Conservation (phyloP, 2,888 invertebrate species). For the Heliconius aoede region DNA sequence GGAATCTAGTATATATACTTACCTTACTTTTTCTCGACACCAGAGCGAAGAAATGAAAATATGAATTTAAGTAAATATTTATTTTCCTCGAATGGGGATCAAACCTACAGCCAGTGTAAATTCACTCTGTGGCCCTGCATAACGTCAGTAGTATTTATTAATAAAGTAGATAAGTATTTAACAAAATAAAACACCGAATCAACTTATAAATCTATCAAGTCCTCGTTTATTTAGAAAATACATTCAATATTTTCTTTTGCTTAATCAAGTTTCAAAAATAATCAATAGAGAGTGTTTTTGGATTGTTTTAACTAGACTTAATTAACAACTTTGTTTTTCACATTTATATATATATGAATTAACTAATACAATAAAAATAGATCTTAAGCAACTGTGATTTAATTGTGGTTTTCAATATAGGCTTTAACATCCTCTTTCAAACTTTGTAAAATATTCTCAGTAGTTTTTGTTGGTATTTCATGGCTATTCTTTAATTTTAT, state of each 20-base stretch:
- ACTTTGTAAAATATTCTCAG: conserved; percentile 47
- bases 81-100: too few relatives aligned
- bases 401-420: conserved; percentile 47
- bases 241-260: background rate
- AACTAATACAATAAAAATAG: background rate
- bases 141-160: too few relatives aligned
- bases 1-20: too few relatives aligned
- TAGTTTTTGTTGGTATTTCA: background rate
- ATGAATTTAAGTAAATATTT: too few relatives aligned
- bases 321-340: too few relatives aligned
- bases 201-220: background rate
- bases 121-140: too few relatives aligned
- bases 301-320: too few relatives aligned
- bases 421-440: conserved; percentile 56
- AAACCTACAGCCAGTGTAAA: too few relatives aligned
- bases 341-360: too few relatives aligned
- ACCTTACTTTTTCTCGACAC: too few relatives aligned
- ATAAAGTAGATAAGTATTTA: background rate
- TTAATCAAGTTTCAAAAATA: background rate
- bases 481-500: conserved; percentile 37
- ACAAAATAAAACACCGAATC: background rate
- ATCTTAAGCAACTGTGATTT: background rate
- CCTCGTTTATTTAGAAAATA: background rate
- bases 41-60: too few relatives aligned
- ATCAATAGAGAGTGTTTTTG: too few relatives aligned